Evolutionary conservation across 2,888 invertebrate genomes (phyloP), one percentile per base, ranked within the genome.

Genomic region (Pinctada fucata): DNA sequence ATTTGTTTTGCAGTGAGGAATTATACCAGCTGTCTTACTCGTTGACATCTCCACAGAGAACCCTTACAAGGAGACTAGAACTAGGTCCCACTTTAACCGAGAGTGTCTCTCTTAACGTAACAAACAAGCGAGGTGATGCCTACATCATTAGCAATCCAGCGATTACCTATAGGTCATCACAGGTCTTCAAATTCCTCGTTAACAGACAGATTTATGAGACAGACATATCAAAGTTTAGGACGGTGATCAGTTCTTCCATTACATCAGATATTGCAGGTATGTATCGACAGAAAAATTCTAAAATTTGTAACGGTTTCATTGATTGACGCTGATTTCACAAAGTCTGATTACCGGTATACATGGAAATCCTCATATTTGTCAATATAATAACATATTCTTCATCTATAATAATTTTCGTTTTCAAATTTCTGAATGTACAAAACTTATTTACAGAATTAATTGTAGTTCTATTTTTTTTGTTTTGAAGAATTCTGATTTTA

Each of bases 1-100:
- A 13, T 8, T 31, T 4, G 16, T 68, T n/a, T 68, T 8, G 47
- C 31, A 78, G 78, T 48, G 49, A 63, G 16, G 31, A 3, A 31
- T 8, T 16, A 10, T 84, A 82, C 82, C 80, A 80, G 69, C 6
- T 85, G 8, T 77, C 76, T 2, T 86, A 85, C 68, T 65, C 75
- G 64, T 47, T 86, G n/a, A 75, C 48, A 13, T 81, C 80, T 3
- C 10, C 51, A 2, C 69, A 76, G 50, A 48, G 13, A 6, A 13
- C 6, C 6, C 13, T 58, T 10, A 58, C 6, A 13, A 13, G 58
- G 13, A 58, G 58, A 58, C 13, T 10, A 10, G 58, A 58, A 58
- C 58, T 10, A 13, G 58, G 58, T 10, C 58, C 58, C 6, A 58
- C 8, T 58, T 10, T 58, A 10, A 58, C 58, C 58, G 13, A 58